Percentiles rank a stretch among this genome's conserved stretches.
Conservation (phyloP, 2,888 invertebrate species). For the Morinoia aosen region DNA sequence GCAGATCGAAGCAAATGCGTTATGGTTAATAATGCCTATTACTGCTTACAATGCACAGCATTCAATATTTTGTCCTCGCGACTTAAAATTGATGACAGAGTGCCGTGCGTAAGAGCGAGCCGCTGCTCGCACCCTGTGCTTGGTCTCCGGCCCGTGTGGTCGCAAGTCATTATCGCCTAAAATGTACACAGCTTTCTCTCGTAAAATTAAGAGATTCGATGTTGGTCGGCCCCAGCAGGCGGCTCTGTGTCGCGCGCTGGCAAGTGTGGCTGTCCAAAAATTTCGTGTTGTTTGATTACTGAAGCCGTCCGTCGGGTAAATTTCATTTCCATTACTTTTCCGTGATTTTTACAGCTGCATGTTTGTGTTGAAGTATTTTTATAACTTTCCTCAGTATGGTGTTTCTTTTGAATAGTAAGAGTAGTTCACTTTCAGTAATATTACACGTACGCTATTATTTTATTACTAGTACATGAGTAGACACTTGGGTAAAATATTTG, state of each 20-base stretch:
- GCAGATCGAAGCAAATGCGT: background rate
- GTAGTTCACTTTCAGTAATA: no score
- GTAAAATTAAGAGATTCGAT: constrained; percentile 12
- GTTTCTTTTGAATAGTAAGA: no score
- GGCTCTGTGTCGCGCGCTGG: background rate
- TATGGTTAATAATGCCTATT: background rate
- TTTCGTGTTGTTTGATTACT: background rate
- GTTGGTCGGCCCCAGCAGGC: background rate
- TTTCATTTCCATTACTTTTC: background rate
- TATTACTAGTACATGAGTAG: no score
- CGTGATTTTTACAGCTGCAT: background rate
- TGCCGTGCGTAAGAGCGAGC: background rate
- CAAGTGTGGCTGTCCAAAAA: background rate
- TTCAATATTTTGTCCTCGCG: background rate
- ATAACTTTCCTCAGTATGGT: background rate
- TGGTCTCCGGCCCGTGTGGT: background rate
- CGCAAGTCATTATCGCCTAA: background rate
- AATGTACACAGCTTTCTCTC: constrained; percentile 12
- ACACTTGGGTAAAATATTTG: no score
- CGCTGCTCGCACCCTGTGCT: background rate
- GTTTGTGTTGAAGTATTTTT: background rate
- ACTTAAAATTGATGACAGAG: background rate
- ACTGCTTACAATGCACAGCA: background rate
- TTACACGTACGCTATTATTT: no score
- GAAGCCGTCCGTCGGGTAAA: background rate